These are phyloP conservation scores for Leuciscus waleckii DNA, from an alignment of 2,797 vertebrate species.

Conservation along the genomic window DNA sequence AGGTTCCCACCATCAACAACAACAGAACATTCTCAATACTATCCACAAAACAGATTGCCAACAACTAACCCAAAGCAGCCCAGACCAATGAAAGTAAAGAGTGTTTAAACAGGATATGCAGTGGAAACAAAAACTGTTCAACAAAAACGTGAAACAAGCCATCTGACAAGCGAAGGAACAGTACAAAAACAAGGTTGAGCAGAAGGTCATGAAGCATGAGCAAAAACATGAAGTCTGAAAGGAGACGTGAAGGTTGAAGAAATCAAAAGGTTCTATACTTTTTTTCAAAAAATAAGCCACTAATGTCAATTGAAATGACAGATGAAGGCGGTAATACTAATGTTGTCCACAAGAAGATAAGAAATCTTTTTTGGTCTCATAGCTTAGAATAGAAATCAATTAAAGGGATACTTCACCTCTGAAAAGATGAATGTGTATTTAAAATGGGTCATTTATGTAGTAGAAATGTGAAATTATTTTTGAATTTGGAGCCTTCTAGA, in stretches of 20 bases:
- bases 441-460: too few species aligned
- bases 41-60: constrained; percentile 12
- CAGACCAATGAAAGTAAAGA: neutral
- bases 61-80: constrained; percentile 6
- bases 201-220: constrained; percentile 8
- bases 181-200: neutral
- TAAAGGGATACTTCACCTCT: too few species aligned
- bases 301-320: neutral
- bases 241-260: neutral
- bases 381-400: neutral
- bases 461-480: too few species aligned
- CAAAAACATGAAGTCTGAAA: neutral
- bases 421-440: too few species aligned
- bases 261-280: neutral
- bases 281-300: neutral
- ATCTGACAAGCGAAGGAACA: neutral
- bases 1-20: constrained; percentile 17
- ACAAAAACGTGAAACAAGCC: constrained; percentile 12
- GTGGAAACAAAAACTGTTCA: neutral
- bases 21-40: neutral
- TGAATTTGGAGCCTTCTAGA: too few species aligned
- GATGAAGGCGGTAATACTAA: neutral
- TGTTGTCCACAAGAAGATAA: neutral
- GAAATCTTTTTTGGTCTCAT: neutral
- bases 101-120: constrained; percentile 8